Evolutionary conservation across 1,140 invertebrate genomes (phyloP).

Genomic region (Copidosoma floridanum): DNA sequence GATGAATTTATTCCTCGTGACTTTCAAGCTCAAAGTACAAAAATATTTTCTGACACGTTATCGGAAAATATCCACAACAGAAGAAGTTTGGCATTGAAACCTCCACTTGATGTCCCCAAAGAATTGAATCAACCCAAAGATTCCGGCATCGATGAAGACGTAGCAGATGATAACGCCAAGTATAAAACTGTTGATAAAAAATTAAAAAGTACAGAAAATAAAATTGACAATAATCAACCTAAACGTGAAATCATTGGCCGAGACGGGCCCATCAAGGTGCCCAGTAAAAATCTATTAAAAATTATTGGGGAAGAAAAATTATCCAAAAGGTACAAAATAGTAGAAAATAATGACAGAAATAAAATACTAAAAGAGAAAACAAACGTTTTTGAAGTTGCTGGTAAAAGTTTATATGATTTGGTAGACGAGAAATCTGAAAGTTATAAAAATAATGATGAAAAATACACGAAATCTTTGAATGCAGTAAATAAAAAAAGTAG

Average conservation of each 20-base stretch:
- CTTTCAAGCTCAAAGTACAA: conserved; percentile 11
- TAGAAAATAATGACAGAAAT: not conserved
- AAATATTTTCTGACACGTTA: conserved; percentile 12
- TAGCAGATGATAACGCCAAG: conserved; percentile 6
- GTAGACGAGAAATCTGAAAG: not conserved
- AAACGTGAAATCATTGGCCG: no score
- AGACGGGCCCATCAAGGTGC: no score
- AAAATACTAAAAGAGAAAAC: not conserved
- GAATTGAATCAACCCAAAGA: conserved; percentile 5
- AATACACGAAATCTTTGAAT: not conserved
- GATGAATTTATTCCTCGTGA: conserved; percentile 9
- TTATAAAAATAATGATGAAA: not conserved
- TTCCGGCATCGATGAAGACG: conserved; percentile 21
- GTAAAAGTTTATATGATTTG: not conserved
- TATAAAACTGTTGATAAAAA: not conserved
- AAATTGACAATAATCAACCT: not conserved
- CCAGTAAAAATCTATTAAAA: no score
- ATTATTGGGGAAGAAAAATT: no score
- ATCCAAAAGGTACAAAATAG: no score
- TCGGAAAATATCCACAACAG: no score
- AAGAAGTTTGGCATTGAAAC: no score
- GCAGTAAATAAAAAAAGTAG: not conserved
- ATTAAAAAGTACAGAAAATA: not conserved
- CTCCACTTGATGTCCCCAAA: no score
- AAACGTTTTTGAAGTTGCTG: not conserved